Evolutionary conservation across 1,140 invertebrate species (phyloP), one percentile per base, ranked within the genome.

Genomic region (Diachasmimorpha longicaudata): DNA sequence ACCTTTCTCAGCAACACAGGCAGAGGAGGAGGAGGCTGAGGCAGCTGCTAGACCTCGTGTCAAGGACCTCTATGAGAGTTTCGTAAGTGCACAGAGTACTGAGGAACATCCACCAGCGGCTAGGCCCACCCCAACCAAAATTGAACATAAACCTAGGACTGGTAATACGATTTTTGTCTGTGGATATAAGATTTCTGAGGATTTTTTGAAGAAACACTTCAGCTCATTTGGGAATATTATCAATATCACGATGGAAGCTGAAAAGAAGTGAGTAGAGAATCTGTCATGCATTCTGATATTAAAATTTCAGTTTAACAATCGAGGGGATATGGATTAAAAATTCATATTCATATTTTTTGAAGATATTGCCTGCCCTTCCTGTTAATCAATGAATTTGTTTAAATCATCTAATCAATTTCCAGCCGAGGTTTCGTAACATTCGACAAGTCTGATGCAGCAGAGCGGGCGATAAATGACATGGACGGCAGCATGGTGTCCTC

Each of bases 371-470:
- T 31, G 6, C 31, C 6, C 31, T 31, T 6, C 31, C 31, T 3
- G 31, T 31, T 3, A 31, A 3, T 31, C 31, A 31, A 3, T 31
- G 2, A n/a, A n/a, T 31, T 31, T 31, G 2, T 31, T 31, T 14
- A 77, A 19, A 76, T 73, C 74, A 67, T 78, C 37, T 73, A 10
- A 42, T 66, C 5, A 83, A 82, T 84, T 90, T 91, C 83, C 84
- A 94, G 93, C 86, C 95, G 96, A 84, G 96, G 95, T 10, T 98
- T 97, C 90, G 92, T 99, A 8, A 97, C 96, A 4, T 99, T 98
- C 90, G 96, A 97, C 77, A 96, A 95, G 82, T 90, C 94, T 16
- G 96, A 97, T 78, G 92, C 93, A 42, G 95, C 96, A 13, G 94
- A 96, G 67, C 92, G 93, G 81, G 96, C 97, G 0, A 97, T 98